A percentile compares a stretch with the other conserved stretches of the same genome.
phyloP scores from a whole-genome alignment of 2,888 invertebrate species.

The Koerneria pararmatus region DNA sequence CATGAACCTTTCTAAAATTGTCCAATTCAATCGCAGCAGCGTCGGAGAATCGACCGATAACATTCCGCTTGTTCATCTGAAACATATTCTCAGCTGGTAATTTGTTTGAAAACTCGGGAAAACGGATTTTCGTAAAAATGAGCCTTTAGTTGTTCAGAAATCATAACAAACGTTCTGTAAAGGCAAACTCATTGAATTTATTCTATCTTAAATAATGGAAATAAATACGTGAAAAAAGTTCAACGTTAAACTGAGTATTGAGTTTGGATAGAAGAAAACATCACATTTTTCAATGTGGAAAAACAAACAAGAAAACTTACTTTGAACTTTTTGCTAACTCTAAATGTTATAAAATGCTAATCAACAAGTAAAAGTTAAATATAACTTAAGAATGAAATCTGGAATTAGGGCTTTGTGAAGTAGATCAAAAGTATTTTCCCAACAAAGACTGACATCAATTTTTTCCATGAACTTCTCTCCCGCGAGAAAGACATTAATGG shows the following conservation, averaged over 20 bases:
- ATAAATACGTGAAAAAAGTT: constrained; percentile 2
- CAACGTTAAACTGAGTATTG: no score
- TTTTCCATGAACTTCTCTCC: constrained; percentile 70
- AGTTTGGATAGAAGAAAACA: constrained; percentile 2
- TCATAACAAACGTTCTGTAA: background rate
- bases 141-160: background rate
- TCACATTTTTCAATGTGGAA: background rate
- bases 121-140: constrained; percentile 1
- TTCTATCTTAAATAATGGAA: background rate
- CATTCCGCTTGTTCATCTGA: constrained; percentile 70
- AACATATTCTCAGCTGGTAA: constrained; percentile 37
- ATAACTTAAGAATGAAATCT: no score
- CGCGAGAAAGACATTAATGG: constrained; percentile 74
- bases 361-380: no score
- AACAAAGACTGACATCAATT: constrained; percentile 33
- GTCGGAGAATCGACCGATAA: constrained; percentile 60
- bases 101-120: constrained; percentile 13
- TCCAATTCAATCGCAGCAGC: constrained; percentile 78
- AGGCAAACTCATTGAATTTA: background rate
- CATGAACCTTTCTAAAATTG: constrained; percentile 65
- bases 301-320: background rate
- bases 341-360: no score
- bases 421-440: no score
- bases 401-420: no score
- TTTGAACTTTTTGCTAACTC: no score